Percentiles rank a stretch among this genome's conserved stretches.
phyloP scores from a whole-genome alignment of 2,888 invertebrate species.

The Vanessa cardui region DNA sequence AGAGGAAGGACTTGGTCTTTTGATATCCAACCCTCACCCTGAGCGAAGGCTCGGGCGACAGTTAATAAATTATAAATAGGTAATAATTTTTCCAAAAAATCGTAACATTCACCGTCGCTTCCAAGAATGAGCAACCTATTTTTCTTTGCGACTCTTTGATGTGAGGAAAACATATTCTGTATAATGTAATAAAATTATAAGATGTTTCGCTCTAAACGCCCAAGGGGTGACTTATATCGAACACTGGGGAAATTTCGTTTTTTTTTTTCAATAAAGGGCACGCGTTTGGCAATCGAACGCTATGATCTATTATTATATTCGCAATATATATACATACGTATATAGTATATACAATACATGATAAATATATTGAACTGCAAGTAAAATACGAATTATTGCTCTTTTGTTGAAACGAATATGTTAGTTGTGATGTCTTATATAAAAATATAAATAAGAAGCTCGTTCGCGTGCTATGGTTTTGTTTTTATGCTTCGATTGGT shows the following conservation, averaged over 20 bases:
- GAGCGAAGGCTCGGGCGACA: not conserved
- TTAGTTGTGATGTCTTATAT: too few relatives aligned
- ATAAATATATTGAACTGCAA: too few relatives aligned
- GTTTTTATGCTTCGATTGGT: too few relatives aligned
- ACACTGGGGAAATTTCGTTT: constrained; percentile 23
- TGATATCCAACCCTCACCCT: too few relatives aligned
- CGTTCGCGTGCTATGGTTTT: too few relatives aligned
- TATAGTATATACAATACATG: not conserved
- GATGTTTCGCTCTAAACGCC: constrained; percentile 48
- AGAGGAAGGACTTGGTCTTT: too few relatives aligned
- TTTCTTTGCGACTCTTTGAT: constrained; percentile 63
- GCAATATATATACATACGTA: not conserved
- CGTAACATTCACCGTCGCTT: constrained; percentile 34
- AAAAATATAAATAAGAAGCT: too few relatives aligned
- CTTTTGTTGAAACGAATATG: too few relatives aligned
- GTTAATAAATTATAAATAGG: too few relatives aligned
- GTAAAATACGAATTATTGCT: too few relatives aligned
- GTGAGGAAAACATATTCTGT: constrained; percentile 53
- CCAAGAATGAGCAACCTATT: constrained; percentile 43
- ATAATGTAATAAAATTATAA: constrained; percentile 58
- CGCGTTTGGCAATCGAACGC: constrained; percentile 8
- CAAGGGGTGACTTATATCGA: constrained; percentile 28
- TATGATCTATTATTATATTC: constrained; percentile 4
- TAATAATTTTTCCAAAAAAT: constrained; percentile 26
- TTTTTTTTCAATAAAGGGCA: constrained; percentile 18